Evolutionary conservation across 2,113 vertebrate species (phyloP), one percentile per base, ranked within the genome.

Genomic region (Chlamydotis undulata): DNA sequence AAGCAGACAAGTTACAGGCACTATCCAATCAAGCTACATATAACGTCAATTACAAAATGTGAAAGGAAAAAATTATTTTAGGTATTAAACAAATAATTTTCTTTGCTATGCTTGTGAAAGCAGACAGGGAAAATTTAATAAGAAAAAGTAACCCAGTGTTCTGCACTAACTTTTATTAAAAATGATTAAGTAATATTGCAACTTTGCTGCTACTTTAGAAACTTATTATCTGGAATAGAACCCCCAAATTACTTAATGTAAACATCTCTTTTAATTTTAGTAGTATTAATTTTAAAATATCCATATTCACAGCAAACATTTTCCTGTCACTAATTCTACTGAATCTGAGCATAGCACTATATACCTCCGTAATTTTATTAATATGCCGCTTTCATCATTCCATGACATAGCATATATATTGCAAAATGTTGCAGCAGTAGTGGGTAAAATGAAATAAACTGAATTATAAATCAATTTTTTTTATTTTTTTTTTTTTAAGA

Each of bases 381-480:
- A 87, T 41, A 68, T 39, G 94, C 82, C 97, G 92, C 95, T 98
- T 98, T 98, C 97, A 97, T 98, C 94, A 97, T 97, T 97, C 94
- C 91, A 96, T 59, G 83, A 96, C 86, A 85, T 82, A 93, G 79
- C 64, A 95, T 87, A 87, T 86, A 93, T 97, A 92, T 82, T 83
- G 91, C 69, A 95, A 95, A 96, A 98, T 95, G 93, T 75, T 94
- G 83, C 69, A 95, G 94, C 55, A 95, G 89, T 91, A 85, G 86
- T 83, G 87, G 64, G 37, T 23, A 87, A 96, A 95, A 83, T 92
- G 52, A 95, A 89, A 93, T 61, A 89, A 77, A 86, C 1, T 90
- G 37, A 87, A 87, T 93, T 96, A 95, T 70, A 79, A 96, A 93
- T 74, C 12, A 90, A 87, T 18, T 45, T n/a, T 6, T 81, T 50